Evolutionary conservation across 2,888 invertebrate genomes (phyloP), one percentile per base, ranked within the genome.

Genomic region (Noctua fimbriata): DNA sequence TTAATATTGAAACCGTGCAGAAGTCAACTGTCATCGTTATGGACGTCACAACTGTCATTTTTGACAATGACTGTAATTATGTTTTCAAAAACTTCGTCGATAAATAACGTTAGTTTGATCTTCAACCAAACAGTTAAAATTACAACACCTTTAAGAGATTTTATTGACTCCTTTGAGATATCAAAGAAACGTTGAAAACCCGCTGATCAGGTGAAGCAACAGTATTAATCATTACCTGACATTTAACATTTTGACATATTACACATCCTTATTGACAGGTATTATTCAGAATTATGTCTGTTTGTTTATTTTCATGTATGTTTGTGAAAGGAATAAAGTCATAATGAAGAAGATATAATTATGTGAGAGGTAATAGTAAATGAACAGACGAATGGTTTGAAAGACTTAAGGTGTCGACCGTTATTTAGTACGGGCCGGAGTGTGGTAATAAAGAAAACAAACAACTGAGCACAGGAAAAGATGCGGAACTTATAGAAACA

Each of bases 171-270:
- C 84, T 87, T 84, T 79, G 69, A 65, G 52, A 52, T 70, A n/a
- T 66, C 67, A 72, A 58, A 85, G 65, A 73, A 47, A 28, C 32
- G 49, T 28, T 55, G 41, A 58, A 72, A 67, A 72, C 69, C 41
- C 44, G 65, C 52, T 73, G 28, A 70, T 76, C 52, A 41, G 44
- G 60, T 87, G 87, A 52, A 14, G 81, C 74, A 83, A 88, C 66
- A 5, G 1, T 55, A 58, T 83, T 87, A 80, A 87, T 80, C 80
- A 78, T 73, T 60, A 41, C 10, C 71, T 87, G 86, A 84, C 89
- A 87, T 87, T 87, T 87, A 80, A 63, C 41, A 32, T 71, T 84
- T 73, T 70, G 75, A 75, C 58, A 80, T 84, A 82, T 85, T 83
- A 72, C 69, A 79, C 55, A 83, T 72, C 18, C n/a, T 71, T 78